Evolutionary conservation across 2,888 invertebrate genomes (phyloP).

Genomic region (Helobdella robusta): DNA sequence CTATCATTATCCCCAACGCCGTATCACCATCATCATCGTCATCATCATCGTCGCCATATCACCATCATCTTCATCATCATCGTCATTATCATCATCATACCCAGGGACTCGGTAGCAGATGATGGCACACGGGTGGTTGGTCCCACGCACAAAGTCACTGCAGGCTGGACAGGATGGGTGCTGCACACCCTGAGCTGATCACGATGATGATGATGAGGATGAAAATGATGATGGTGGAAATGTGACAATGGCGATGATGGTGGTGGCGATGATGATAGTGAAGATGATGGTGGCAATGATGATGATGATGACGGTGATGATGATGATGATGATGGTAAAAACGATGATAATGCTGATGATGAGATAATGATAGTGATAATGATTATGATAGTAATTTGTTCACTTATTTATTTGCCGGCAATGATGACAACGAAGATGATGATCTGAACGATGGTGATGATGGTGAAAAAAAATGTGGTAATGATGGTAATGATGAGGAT

Average conservation of each 20-base stretch:
- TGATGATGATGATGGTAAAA: conserved; percentile 7
- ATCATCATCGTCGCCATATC: neutral
- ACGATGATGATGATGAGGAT: neutral
- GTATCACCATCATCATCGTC: conserved; percentile 11
- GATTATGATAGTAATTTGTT: neutral
- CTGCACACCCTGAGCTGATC: conserved; percentile 31
- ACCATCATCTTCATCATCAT: conserved; percentile 21
- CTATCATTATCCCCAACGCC: no score
- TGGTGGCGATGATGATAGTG: neutral
- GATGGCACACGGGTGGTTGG: conserved; percentile 34
- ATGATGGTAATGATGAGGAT: no score
- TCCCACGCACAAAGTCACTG: conserved; percentile 32
- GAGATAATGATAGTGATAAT: neutral
- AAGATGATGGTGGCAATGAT: neutral
- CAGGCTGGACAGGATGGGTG: conserved; percentile 30
- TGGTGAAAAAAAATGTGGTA: no score
- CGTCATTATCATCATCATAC: conserved; percentile 28
- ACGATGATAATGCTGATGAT: neutral
- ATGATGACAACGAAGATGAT: no score
- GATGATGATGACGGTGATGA: conserved; percentile 16
- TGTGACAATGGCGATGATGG: neutral
- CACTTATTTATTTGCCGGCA: no score
- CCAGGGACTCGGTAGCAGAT: conserved; percentile 35
- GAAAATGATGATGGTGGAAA: neutral
- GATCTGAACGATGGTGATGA: no score